These are phyloP conservation scores for Camponotus floridanus DNA, from an alignment of 1,140 invertebrate species.

Conservation along the genomic window DNA sequence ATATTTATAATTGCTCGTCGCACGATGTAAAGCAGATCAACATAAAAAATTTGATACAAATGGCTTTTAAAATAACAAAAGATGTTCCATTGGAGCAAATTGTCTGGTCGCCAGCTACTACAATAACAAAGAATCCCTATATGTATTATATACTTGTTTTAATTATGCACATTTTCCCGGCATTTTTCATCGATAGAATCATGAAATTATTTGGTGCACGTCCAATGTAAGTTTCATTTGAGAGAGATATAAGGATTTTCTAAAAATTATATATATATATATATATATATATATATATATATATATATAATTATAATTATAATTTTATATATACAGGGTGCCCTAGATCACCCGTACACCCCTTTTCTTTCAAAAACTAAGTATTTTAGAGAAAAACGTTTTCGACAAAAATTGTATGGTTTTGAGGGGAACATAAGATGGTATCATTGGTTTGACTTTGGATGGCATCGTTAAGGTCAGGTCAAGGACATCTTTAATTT, in stretches of 20 bases:
- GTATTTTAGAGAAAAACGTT: too few species aligned
- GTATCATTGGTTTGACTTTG: too few species aligned
- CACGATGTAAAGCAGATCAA: constrained; percentile 90
- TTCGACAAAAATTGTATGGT: too few species aligned
- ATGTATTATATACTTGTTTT: constrained; percentile 87
- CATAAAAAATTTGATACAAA: constrained; percentile 87
- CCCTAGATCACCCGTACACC: too few species aligned
- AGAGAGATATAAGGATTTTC: background rate
- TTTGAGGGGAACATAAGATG: too few species aligned
- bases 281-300: background rate
- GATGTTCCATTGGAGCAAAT: constrained; percentile 89
- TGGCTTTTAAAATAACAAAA: constrained; percentile 86
- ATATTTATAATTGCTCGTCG: constrained; percentile 90
- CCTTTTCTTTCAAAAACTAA: too few species aligned
- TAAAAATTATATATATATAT: background rate
- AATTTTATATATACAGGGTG: too few species aligned
- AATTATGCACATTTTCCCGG: constrained; percentile 90
- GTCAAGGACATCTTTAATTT: too few species aligned
- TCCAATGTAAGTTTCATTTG: constrained; percentile 89
- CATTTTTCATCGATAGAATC: constrained; percentile 89
- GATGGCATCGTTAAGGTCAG: too few species aligned
- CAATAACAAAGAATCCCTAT: constrained; percentile 84
- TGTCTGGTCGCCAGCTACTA: constrained; percentile 89
- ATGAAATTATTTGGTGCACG: constrained; percentile 88
- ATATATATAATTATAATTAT: too few species aligned